Base-by-base conservation (phyloP, 2,113 vertebrate genomes). In the Arenaria interpres region DNA sequence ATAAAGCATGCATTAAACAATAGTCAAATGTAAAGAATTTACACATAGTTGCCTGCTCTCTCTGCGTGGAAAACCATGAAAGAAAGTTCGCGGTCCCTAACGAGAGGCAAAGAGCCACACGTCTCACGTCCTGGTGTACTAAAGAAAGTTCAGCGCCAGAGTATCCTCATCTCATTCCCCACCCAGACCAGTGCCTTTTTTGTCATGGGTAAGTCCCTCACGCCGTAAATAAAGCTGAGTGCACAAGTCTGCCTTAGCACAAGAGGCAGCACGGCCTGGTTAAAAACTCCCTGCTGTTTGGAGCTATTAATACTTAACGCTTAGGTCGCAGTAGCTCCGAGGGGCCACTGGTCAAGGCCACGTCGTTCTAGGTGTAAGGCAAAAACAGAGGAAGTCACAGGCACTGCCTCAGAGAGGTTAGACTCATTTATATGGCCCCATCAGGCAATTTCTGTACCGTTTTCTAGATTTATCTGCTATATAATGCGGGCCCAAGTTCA, bases 1-100 rank as follows among this genome's bases (percentile, higher is more conserved):
- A 92, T 75, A 87, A 96, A 89, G 30, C n/a, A 71, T 16, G 15
- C 53, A 60, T 79, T 88, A 76, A 94, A 87, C 73, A 90, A 66
- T 43, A 69, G 53, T 33, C 30, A 81, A 85, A 72, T 72, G 19
- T 78, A 81, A 92, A 90, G 60, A 64, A 85, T 89, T 89, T 72
- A 68, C 64, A 78, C 11, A 25, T 15, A 87, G 24, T 48, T 81
- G 35, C 45, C 83, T 30, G 12, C 71, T 89, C 45, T 35, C 45
- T 59, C 60, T 72, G 14, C 32, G 45, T 50, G 43, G 39, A 90
- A 92, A 94, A 83, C 14, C 10, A 50, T 54, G n/a, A 81, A 83
- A 71, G 71, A 59, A 87, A 66, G 22, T 57, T 77, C 63, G 45
- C 45, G 60, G 48, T 35, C 37, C 20, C 57, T 91, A 41, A 48